These are phyloP conservation scores for Austrolebias charrua DNA, from an alignment of 2,797 vertebrate genomes.

Conservation along the genomic window DNA sequence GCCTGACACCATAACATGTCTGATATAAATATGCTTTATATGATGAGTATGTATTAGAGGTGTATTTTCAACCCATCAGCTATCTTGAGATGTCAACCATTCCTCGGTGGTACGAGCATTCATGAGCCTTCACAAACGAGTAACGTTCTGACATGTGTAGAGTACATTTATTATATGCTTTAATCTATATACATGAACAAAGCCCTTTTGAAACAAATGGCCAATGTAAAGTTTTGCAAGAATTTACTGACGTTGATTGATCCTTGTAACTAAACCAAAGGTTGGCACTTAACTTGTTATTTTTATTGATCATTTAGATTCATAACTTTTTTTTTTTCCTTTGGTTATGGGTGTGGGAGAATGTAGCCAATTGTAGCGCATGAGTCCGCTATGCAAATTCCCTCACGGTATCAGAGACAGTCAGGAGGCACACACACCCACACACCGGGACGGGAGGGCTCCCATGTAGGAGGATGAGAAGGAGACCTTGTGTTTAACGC, in stretches of 20 bases:
- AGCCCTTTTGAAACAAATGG: conserved; percentile 57
- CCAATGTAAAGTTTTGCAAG: conserved; percentile 59
- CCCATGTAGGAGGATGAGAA: conserved; percentile 49
- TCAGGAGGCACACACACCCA: conserved; percentile 72
- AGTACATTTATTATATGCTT: conserved; percentile 65
- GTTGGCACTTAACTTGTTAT: conserved; percentile 75
- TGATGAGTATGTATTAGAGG: conserved; percentile 70
- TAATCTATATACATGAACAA: conserved; percentile 61
- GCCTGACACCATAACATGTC: conserved; percentile 58
- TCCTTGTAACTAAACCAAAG: conserved; percentile 81
- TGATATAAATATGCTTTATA: conserved; percentile 73
- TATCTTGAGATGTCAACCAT: conserved; percentile 73
- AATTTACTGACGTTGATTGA: conserved; percentile 62
- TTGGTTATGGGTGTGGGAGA: conserved; percentile 77
- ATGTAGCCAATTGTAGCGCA: conserved; percentile 84
- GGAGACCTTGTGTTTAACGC: conserved; percentile 62
- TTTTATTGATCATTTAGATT: conserved; percentile 59
- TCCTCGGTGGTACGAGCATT: conserved; percentile 57
- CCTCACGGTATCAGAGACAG: conserved; percentile 78
- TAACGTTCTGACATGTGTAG: conserved; percentile 61
- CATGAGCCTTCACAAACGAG: conserved; percentile 48
- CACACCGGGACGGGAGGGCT: conserved; percentile 38
- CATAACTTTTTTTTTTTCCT: conserved; percentile 14
- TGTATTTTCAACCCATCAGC: conserved; percentile 75
- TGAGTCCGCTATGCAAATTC: conserved; percentile 85